Evolutionary conservation across 2,797 vertebrate species (phyloP).

Genomic region (Diglossa cyanea): DNA sequence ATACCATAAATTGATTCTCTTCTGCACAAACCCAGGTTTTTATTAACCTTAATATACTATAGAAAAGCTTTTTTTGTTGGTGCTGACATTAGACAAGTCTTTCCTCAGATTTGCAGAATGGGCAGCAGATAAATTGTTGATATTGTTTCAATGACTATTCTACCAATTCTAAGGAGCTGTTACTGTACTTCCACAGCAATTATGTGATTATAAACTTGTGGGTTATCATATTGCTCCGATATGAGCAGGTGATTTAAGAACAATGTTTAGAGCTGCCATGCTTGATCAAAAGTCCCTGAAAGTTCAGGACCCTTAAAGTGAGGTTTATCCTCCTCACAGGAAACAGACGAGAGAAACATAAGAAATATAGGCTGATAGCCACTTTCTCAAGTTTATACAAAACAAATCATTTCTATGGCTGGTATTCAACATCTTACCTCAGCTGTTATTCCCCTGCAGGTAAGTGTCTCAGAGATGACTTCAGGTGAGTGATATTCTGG

Average conservation of each 20-base stretch:
- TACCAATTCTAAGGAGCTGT: background rate
- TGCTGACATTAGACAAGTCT: background rate
- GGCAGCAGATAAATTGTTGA: background rate
- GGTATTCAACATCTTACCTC: background rate
- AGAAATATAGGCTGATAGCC: background rate
- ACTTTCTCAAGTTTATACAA: background rate
- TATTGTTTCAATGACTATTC: background rate
- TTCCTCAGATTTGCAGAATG: background rate
- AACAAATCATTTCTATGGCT: background rate
- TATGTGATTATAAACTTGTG: background rate
- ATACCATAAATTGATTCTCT: background rate
- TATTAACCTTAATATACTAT: background rate
- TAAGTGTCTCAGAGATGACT: background rate
- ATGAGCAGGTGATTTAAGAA: background rate
- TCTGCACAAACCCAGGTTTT: background rate
- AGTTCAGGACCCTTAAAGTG: background rate
- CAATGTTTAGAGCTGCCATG: background rate
- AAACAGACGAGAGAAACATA: background rate
- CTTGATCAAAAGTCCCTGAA: background rate
- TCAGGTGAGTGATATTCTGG: background rate
- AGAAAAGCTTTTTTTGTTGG: background rate
- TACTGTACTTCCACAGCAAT: accelerated
- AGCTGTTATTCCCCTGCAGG: background rate
- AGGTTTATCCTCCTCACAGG: background rate
- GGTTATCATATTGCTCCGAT: background rate